Percentiles rank a stretch among this genome's conserved stretches.
These are phyloP conservation scores for Amorpha juglandis DNA, from an alignment of 2,888 invertebrate genomes.

Conservation along the genomic window DNA sequence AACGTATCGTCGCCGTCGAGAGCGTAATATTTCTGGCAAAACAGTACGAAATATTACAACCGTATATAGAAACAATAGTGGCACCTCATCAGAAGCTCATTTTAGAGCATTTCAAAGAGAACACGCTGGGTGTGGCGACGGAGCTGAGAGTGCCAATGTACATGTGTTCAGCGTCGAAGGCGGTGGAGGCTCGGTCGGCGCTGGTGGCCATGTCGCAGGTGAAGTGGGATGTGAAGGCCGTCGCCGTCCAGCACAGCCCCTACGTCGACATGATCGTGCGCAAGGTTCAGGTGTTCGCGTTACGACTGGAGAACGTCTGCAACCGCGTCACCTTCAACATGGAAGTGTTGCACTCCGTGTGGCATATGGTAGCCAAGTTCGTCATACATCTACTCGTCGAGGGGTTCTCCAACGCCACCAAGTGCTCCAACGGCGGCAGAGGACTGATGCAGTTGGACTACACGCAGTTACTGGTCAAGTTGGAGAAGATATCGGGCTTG, in stretches of 20 bases:
- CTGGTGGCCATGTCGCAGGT: conserved; percentile 95
- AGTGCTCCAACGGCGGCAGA: conserved; percentile 97
- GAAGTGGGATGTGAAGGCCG: conserved; percentile 97
- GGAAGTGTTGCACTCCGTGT: conserved; percentile 88
- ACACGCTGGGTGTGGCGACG: conserved; percentile 88
- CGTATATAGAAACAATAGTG: conserved; percentile 93
- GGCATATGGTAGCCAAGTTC: conserved; percentile 94
- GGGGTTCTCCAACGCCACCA: conserved; percentile 95
- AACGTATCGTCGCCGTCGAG: conserved; percentile 96
- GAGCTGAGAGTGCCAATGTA: conserved; percentile 94
- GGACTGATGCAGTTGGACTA: conserved; percentile 99
- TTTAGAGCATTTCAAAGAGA: conserved; percentile 88
- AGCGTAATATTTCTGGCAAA: conserved; percentile 95
- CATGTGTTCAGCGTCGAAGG: conserved; percentile 91
- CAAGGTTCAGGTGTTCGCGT: conserved; percentile 90
- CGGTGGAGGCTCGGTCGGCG: conserved; percentile 90
- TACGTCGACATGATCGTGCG: conserved; percentile 92
- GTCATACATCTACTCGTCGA: conserved; percentile 95
- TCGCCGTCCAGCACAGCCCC: conserved; percentile 96
- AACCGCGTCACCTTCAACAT: conserved; percentile 88
- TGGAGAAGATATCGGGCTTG: conserved; percentile 93
- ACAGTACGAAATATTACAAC: conserved; percentile 93
- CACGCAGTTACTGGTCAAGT: conserved; percentile 95
- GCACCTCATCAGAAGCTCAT: conserved; percentile 88
- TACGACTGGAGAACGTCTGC: conserved; percentile 89